Evolutionary conservation across 1,140 invertebrate genomes (phyloP).

Genomic region (Thaumatotibia leucotreta): DNA sequence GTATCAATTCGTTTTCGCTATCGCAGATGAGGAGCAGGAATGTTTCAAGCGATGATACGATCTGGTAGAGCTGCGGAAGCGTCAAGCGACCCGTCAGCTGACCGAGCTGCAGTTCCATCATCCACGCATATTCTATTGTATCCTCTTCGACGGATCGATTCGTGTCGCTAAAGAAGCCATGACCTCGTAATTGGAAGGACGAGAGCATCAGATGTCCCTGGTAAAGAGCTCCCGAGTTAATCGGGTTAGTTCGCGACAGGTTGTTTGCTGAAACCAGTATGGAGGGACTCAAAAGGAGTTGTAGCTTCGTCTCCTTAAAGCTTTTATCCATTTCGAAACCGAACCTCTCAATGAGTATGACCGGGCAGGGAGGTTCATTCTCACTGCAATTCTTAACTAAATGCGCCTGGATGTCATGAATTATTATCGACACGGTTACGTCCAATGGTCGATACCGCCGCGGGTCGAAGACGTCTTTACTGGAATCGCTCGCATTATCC

Average conservation of each 20-base stretch:
- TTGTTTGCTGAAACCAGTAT: conserved; percentile 88
- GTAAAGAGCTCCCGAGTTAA: conserved; percentile 81
- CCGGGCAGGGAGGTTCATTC: conserved; percentile 92
- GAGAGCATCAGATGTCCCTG: conserved; percentile 94
- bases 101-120: conserved; percentile 89
- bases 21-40: conserved; percentile 91
- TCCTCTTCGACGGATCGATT: conserved; percentile 93
- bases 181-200: conserved; percentile 92
- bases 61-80: conserved; percentile 88
- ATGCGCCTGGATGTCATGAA: conserved; percentile 97
- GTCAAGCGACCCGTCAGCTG: conserved; percentile 89
- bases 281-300: conserved; percentile 93
- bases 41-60: conserved; percentile 92
- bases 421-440: conserved; percentile 94
- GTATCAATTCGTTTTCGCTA: conserved; percentile 91
- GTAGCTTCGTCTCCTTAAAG: conserved; percentile 93
- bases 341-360: conserved; percentile 92
- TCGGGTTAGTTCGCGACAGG: conserved; percentile 77
- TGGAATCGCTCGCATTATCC: conserved; percentile 74
- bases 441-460: conserved; percentile 91
- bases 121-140: conserved; percentile 98
- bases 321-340: conserved; percentile 98
- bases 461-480: conserved; percentile 86
- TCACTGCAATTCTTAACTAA: conserved; percentile 92
- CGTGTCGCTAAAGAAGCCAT: conserved; percentile 97